Conservation (phyloP, 2,797 vertebrate species). For the Carcharodon carcharias region DNA sequence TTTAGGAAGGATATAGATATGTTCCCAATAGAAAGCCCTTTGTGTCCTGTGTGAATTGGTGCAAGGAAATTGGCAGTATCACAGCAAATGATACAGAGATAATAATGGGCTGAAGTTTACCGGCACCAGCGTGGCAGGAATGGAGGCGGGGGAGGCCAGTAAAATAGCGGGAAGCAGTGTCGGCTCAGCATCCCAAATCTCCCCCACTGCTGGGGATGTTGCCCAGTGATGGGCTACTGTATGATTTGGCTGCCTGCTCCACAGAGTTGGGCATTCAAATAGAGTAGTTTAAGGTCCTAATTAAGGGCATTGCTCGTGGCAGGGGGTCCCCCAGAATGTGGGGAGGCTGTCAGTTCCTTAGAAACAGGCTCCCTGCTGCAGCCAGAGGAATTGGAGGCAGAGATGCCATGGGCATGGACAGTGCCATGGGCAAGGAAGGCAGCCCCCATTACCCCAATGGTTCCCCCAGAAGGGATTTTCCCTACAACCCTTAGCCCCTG, state of each 20-base stretch:
- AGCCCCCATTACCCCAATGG: neutral
- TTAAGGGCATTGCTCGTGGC: too few relatives aligned
- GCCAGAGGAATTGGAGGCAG: neutral
- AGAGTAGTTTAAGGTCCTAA: too few relatives aligned
- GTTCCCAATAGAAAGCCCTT: neutral
- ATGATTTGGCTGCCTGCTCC: neutral
- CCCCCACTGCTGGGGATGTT: neutral
- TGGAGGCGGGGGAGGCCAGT: too few relatives aligned
- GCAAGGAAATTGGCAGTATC: neutral
- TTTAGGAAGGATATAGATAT: neutral
- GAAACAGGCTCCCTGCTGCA: too few relatives aligned
- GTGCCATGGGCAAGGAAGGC: neutral
- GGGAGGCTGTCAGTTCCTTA: neutral
- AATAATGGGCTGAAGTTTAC: neutral
- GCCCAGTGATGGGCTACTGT: neutral
- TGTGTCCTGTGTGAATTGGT: neutral
- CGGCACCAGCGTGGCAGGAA: neutral
- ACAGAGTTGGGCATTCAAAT: neutral
- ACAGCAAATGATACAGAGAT: neutral
- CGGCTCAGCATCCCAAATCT: too few relatives aligned
- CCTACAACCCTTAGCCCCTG: neutral
- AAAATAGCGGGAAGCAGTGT: neutral
- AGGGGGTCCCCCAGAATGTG: too few relatives aligned
- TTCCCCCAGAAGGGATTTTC: neutral
- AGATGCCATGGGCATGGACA: neutral